These are phyloP conservation scores for Struthidea cinerea DNA, from an alignment of 2,113 vertebrate genomes.

Conservation along the genomic window DNA sequence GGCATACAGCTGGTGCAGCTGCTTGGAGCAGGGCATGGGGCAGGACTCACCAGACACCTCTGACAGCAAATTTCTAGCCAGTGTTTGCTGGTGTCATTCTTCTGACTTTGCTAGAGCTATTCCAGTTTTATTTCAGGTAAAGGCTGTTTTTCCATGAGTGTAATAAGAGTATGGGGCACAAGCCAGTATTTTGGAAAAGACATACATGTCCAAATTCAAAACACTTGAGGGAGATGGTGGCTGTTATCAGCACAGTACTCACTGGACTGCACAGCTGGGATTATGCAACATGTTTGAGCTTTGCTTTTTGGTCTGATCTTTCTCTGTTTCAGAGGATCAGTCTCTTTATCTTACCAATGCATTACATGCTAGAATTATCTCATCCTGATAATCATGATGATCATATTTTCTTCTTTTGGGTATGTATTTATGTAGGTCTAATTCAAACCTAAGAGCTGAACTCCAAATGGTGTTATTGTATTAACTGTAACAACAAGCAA, in stretches of 20 bases:
- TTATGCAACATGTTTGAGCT: neutral
- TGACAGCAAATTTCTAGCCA: neutral
- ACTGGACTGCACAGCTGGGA: neutral
- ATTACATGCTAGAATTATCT: neutral
- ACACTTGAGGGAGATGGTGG: neutral
- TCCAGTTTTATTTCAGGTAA: neutral
- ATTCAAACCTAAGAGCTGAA: neutral
- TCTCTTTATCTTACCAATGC: neutral
- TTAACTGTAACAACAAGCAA: neutral
- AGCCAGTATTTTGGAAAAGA: neutral
- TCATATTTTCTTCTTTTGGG: neutral
- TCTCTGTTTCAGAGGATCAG: neutral
- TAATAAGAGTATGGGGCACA: neutral
- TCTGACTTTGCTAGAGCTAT: neutral
- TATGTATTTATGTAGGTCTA: neutral
- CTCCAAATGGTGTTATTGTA: neutral
- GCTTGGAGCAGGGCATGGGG: neutral
- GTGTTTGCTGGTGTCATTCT: neutral
- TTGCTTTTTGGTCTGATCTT: neutral
- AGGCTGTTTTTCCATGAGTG: neutral
- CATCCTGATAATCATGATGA: neutral
- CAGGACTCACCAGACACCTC: neutral
- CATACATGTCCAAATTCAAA: neutral
- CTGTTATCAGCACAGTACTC: neutral
- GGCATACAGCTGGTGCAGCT: rapidly evolving